Evolutionary conservation across 2,797 vertebrate genomes (phyloP).

Genomic region (Arctocebus calabarensis): DNA sequence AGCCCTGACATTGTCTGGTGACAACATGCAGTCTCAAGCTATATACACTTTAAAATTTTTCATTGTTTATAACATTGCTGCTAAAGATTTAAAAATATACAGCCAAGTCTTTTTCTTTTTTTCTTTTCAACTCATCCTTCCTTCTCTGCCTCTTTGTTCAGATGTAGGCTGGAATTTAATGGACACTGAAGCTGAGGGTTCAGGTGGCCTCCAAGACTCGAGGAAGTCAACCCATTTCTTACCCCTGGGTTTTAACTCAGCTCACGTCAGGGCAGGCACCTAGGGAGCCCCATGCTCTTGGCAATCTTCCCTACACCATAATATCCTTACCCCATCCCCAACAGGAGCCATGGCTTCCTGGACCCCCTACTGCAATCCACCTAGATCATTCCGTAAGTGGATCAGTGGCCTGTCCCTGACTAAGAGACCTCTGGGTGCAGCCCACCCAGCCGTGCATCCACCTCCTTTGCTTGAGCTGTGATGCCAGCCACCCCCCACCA

Average conservation of each 20-base stretch:
- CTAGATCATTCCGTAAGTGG: background rate
- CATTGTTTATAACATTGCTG: background rate
- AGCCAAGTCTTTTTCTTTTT: background rate
- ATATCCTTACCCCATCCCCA: accelerated
- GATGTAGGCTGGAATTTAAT: background rate
- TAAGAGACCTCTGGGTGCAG: no score
- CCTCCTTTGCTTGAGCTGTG: background rate
- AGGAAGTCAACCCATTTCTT: background rate
- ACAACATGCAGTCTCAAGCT: background rate
- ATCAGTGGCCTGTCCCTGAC: accelerated
- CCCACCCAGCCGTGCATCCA: no score
- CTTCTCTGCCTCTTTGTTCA: background rate
- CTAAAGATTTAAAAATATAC: background rate
- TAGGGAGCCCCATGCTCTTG: background rate
- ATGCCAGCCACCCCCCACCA: background rate
- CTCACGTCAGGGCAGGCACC: background rate
- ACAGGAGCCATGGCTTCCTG: background rate
- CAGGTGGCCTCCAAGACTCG: background rate
- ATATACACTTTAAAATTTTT: background rate
- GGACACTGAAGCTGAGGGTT: background rate
- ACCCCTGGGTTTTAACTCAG: background rate
- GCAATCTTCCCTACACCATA: background rate
- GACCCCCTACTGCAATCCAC: background rate
- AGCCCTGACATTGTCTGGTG: background rate
- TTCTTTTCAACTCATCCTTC: background rate